Conservation (phyloP, 2,797 vertebrate genomes). For the Vireo griseus region DNA sequence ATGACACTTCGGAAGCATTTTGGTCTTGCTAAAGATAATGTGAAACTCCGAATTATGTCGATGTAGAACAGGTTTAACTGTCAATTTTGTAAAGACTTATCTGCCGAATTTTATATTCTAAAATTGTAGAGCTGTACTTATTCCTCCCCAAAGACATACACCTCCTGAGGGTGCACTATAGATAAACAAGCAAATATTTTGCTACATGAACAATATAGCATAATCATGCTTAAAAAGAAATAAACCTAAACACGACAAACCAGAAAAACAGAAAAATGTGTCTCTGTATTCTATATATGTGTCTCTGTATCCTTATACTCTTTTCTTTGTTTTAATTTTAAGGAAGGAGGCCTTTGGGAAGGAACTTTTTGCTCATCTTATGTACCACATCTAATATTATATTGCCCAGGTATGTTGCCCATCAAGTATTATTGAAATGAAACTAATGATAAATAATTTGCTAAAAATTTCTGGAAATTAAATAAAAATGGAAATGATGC, state of each 20-base stretch:
- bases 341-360: neutral
- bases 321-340: neutral
- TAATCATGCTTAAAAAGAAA: neutral
- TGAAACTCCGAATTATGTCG: neutral
- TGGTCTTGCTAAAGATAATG: neutral
- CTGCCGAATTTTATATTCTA: neutral
- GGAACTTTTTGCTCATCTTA: neutral
- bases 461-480: neutral
- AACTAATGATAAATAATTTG: neutral
- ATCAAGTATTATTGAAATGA: neutral
- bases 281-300: neutral
- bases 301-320: neutral
- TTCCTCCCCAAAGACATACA: rapidly evolving
- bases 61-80: rapidly evolving
- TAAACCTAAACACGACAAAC: neutral
- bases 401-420: neutral
- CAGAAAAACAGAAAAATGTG: neutral
- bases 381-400: neutral
- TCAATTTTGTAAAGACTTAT: neutral
- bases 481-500: neutral
- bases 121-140: neutral
- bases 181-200: neutral
- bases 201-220: neutral
- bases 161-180: neutral
- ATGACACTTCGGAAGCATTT: neutral